Percentiles rank a stretch among this genome's conserved stretches.
Evolutionary conservation across 2,888 invertebrate genomes (phyloP).

Genomic region (Arenicola marina): DNA sequence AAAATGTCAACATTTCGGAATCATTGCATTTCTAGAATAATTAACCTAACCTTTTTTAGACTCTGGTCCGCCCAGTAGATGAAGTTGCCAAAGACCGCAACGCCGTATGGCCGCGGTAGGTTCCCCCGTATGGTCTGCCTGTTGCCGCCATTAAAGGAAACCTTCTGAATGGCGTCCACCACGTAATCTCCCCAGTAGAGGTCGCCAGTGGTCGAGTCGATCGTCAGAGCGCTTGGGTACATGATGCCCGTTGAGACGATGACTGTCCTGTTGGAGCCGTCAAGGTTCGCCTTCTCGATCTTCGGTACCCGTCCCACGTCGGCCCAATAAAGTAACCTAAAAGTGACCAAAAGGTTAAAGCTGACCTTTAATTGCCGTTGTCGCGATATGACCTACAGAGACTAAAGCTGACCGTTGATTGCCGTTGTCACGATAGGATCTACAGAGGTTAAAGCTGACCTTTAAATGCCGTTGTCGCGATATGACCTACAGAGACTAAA

Average conservation of each 20-base stretch:
- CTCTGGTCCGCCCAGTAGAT: slow-evolving; percentile 96
- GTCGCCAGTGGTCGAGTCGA: slow-evolving; percentile 91
- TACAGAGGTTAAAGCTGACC: slow-evolving; percentile 46
- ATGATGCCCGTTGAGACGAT: slow-evolving; percentile 89
- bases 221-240: slow-evolving; percentile 81
- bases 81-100: slow-evolving; percentile 80
- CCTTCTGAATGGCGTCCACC: slow-evolving; percentile 76
- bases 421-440: slow-evolving; percentile 96
- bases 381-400: too few relatives aligned
- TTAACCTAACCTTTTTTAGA: slow-evolving; percentile 40
- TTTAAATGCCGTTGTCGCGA: slow-evolving; percentile 92
- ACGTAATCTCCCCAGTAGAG: slow-evolving; percentile 98
- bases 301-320: slow-evolving; percentile 96
- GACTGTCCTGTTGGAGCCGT: slow-evolving; percentile 83
- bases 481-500: neutral
- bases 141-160: slow-evolving; percentile 38
- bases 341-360: too few relatives aligned
- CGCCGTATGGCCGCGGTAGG: slow-evolving; percentile 90
- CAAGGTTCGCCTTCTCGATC: slow-evolving; percentile 85
- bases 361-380: too few relatives aligned
- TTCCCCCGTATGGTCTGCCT: slow-evolving; percentile 80
- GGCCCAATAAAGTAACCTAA: too few relatives aligned
- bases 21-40: neutral
- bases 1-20: neutral
- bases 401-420: slow-evolving; percentile 69